phyloP scores from a whole-genome alignment of 2,113 vertebrate genomes.

The Laterallus jamaicensis region DNA sequence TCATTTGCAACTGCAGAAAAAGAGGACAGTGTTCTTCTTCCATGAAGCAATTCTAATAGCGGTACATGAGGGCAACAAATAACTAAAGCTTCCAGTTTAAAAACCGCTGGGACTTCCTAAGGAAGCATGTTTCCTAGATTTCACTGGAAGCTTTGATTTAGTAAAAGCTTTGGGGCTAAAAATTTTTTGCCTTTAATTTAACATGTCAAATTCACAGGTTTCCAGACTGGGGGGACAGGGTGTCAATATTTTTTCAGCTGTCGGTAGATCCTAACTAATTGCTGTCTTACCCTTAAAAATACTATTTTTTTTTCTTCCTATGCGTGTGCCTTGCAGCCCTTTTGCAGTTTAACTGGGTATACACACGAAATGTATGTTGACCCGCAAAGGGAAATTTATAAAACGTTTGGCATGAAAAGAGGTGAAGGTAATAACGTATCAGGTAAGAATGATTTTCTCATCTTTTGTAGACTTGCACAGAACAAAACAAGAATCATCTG shows the following conservation, averaged over 20 bases:
- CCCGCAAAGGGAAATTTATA: conserved; percentile 87
- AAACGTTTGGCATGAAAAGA: conserved; percentile 87
- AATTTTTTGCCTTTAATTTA: neutral
- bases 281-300: neutral
- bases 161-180: neutral
- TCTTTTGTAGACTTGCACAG: neutral
- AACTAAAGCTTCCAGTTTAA: neutral
- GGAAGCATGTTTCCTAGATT: neutral
- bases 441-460: conserved; percentile 75
- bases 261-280: neutral
- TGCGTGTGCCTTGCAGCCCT: conserved; percentile 75
- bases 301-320: neutral
- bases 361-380: conserved; percentile 92
- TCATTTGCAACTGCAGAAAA: neutral
- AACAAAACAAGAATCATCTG: neutral
- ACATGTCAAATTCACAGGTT: neutral
- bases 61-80: neutral
- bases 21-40: neutral
- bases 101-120: neutral
- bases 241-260: neutral
- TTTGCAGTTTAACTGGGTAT: conserved; percentile 89
- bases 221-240: neutral
- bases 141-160: neutral
- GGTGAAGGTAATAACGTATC: conserved; percentile 80
- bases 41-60: neutral